A percentile compares a stretch with the other conserved stretches of the same genome.
phyloP scores from a whole-genome alignment of 2,888 invertebrate species.

The Dicroscelio sp. region DNA sequence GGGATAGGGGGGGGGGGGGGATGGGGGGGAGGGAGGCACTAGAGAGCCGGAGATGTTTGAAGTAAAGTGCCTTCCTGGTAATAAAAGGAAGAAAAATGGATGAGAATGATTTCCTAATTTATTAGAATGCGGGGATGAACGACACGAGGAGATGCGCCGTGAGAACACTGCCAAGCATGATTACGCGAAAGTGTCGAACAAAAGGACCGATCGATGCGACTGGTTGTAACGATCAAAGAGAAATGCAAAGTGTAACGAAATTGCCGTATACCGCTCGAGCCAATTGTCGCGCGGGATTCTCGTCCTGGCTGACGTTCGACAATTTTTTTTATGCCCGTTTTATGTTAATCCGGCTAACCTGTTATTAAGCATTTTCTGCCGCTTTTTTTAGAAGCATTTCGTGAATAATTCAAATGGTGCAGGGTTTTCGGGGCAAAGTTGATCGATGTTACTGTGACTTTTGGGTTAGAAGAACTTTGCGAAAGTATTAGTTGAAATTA shows the following conservation, averaged over 20 bases:
- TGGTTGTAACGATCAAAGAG: slow-evolving; percentile 56
- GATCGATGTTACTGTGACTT: too few relatives aligned
- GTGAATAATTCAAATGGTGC: too few relatives aligned
- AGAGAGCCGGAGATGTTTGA: slow-evolving; percentile 52
- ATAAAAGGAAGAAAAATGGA: slow-evolving; percentile 45
- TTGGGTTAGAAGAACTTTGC: too few relatives aligned
- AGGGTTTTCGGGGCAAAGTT: too few relatives aligned
- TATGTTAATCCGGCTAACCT: not conserved
- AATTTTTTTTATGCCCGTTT: not conserved
- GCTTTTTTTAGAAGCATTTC: too few relatives aligned
- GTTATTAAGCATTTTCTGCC: too few relatives aligned
- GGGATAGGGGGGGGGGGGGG: slow-evolving; percentile 35
- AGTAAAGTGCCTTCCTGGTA: slow-evolving; percentile 54
- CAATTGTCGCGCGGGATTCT: slow-evolving; percentile 23
- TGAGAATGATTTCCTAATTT: slow-evolving; percentile 58
- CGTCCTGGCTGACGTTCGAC: not conserved
- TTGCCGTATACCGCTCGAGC: slow-evolving; percentile 43
- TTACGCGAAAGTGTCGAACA: slow-evolving; percentile 48
- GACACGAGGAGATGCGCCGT: slow-evolving; percentile 21
- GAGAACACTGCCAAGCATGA: slow-evolving; percentile 24
- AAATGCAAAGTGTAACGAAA: slow-evolving; percentile 57
- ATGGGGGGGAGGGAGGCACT: slow-evolving; percentile 5
- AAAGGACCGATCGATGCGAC: slow-evolving; percentile 49
- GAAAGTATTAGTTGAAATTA: too few relatives aligned
- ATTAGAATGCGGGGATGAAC: slow-evolving; percentile 47